Percentiles rank a stretch among this genome's conserved stretches.
Evolutionary conservation across 1,140 invertebrate genomes (phyloP).

Genomic region (Pygmarrhopalites habei): DNA sequence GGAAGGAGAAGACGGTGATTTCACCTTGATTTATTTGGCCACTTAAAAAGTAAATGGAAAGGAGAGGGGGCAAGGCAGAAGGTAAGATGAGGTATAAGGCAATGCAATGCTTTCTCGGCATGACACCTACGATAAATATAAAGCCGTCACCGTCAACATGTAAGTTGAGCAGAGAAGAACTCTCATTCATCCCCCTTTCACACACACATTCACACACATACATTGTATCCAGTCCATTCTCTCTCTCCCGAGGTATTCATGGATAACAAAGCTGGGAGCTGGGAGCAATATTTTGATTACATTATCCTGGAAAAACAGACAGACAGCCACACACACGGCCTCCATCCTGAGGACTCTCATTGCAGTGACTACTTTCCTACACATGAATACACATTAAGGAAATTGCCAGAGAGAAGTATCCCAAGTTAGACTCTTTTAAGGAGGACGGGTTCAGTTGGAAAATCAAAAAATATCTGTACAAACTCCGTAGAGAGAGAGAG

Average conservation of each 20-base stretch:
- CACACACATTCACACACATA: background rate
- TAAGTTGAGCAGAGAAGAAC: background rate
- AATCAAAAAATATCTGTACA: no score
- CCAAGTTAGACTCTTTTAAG: background rate
- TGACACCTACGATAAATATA: conserved; percentile 1
- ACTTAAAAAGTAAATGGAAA: background rate
- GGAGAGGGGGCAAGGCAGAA: background rate
- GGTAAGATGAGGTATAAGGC: background rate
- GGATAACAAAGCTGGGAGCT: background rate
- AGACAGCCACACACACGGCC: background rate
- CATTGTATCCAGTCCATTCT: background rate
- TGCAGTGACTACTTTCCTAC: background rate
- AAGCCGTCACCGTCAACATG: background rate
- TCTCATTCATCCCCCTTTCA: background rate
- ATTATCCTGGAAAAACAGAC: background rate
- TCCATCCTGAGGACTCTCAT: background rate
- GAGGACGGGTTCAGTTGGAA: background rate
- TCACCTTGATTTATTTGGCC: background rate
- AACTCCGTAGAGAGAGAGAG: no score
- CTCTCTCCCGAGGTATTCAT: background rate
- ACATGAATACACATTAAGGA: background rate
- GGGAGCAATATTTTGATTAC: conserved; percentile 4
- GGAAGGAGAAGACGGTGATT: background rate
- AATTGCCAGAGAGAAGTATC: background rate
- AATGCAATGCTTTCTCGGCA: background rate